Percentiles rank a stretch among this genome's conserved stretches.
phyloP scores from a whole-genome alignment of 2,113 vertebrate species.

The Leptobrachium ailaonicum region DNA sequence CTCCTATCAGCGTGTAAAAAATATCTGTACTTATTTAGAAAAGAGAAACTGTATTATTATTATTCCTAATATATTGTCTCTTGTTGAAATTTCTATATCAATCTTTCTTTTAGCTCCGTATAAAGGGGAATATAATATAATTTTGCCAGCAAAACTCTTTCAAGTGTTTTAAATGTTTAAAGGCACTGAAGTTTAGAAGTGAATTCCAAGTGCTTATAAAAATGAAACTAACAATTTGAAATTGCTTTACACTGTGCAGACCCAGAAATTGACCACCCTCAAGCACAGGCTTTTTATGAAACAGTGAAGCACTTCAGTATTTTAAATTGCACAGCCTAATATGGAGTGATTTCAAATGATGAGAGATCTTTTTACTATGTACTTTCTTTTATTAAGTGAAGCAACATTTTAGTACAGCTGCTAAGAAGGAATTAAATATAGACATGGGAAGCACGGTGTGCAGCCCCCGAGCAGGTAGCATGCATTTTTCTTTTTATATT shows the following conservation, averaged over 20 bases:
- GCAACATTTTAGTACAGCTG: constrained; percentile 45
- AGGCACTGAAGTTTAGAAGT: constrained; percentile 45
- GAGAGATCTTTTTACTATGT: constrained; percentile 48
- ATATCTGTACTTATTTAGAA: no score
- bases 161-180: constrained; percentile 50
- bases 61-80: background rate
- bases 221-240: constrained; percentile 51
- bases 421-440: constrained; percentile 50
- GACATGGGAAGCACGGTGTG: constrained; percentile 33
- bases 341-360: constrained; percentile 50
- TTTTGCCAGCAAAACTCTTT: constrained; percentile 49
- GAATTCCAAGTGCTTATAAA: constrained; percentile 51
- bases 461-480: constrained; percentile 30
- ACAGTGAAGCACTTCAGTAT: constrained; percentile 42
- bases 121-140: constrained; percentile 35
- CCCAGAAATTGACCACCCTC: constrained; percentile 50
- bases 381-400: constrained; percentile 51
- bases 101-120: constrained; percentile 10
- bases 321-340: constrained; percentile 51
- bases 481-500: constrained; percentile 46
- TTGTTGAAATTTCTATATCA: constrained; percentile 16
- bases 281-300: constrained; percentile 48
- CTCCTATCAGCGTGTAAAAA: no score
- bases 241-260: constrained; percentile 49
- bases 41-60: background rate